These are phyloP conservation scores for Chymomyza caudatula DNA, from an alignment of 2,888 invertebrate species.

Conservation along the genomic window DNA sequence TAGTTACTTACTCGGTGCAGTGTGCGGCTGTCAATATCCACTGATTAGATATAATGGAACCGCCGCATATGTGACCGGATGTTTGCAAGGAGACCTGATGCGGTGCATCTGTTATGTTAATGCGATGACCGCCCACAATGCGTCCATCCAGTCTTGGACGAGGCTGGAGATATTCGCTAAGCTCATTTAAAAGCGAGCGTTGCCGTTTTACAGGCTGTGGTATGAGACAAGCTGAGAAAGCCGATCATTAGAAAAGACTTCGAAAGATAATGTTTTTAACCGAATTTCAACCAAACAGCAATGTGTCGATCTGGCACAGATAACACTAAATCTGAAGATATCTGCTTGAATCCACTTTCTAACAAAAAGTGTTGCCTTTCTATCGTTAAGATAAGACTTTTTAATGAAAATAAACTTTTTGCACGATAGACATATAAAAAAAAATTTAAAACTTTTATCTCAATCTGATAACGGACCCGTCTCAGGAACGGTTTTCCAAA, in stretches of 20 bases:
- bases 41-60: conserved; percentile 74
- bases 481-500: no score
- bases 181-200: conserved; percentile 26
- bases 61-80: conserved; percentile 75
- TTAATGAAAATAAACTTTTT: no score
- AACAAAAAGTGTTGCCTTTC: no score
- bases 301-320: no score
- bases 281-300: neutral
- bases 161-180: conserved; percentile 2
- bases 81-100: conserved; percentile 76
- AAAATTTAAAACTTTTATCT: no score
- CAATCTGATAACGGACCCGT: no score
- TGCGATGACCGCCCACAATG: conserved; percentile 76
- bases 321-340: no score
- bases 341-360: no score
- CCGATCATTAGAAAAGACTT: no score
- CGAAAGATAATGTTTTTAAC: neutral
- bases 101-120: conserved; percentile 77
- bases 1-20: conserved; percentile 73
- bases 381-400: no score
- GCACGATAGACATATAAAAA: no score
- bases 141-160: conserved; percentile 76
- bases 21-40: conserved; percentile 78
- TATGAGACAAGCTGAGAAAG: conserved; percentile 54
- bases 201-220: conserved; percentile 55